Percentiles rank a stretch among this genome's conserved stretches.
Evolutionary conservation across 2,888 invertebrate genomes (phyloP).

Genomic region (Stenodema calcarata): DNA sequence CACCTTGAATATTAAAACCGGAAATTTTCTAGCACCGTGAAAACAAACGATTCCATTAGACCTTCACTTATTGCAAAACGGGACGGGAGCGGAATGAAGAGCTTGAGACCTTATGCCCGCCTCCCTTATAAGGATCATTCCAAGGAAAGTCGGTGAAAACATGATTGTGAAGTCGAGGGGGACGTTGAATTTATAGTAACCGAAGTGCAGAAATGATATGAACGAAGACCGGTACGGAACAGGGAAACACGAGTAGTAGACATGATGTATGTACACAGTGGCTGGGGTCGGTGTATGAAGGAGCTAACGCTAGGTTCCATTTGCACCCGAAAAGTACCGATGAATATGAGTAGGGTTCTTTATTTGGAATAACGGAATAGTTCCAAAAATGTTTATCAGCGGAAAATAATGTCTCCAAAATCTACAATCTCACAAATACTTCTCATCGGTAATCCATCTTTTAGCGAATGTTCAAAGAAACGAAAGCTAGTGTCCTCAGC

Average conservation of each 20-base stretch:
- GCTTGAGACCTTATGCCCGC: not conserved
- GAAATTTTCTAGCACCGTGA: not conserved
- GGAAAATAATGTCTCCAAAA: no score
- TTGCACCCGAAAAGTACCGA: no score
- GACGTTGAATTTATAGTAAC: not conserved
- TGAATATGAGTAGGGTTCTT: no score
- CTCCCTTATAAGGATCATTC: not conserved
- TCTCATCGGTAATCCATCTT: no score
- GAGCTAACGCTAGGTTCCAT: no score
- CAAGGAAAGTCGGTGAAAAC: not conserved
- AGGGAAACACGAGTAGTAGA: not conserved
- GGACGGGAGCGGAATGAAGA: not conserved
- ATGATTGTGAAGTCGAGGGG: not conserved
- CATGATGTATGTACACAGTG: not conserved
- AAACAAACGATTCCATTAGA: constrained; percentile 18
- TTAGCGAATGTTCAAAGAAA: no score
- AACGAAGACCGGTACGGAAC: not conserved
- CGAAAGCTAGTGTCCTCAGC: no score
- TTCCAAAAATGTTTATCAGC: no score
- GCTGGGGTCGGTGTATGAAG: no score
- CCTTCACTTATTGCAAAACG: not conserved
- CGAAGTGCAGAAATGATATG: not conserved
- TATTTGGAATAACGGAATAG: no score
- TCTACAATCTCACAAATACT: no score
- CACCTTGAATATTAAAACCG: constrained; percentile 8